Percentiles rank a stretch among this genome's conserved stretches.
phyloP scores from a whole-genome alignment of 2,888 invertebrate species.

The Microdon myrmicae region DNA sequence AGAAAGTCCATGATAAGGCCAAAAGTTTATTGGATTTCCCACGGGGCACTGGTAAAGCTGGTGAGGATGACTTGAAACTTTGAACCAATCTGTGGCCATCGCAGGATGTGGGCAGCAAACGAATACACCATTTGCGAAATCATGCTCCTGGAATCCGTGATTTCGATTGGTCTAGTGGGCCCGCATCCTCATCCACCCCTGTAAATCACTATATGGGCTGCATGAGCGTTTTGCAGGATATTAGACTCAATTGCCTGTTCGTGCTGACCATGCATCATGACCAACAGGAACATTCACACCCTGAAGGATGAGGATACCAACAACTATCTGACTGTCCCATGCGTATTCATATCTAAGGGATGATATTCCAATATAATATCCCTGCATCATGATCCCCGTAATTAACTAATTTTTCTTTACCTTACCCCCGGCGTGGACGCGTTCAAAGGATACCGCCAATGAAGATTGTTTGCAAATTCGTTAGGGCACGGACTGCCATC shows the following conservation, averaged over 20 bases:
- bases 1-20: constrained; percentile 40
- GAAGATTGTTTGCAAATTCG: constrained; percentile 20
- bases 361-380: no score
- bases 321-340: constrained; percentile 4
- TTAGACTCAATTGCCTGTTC: constrained; percentile 47
- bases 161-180: constrained; percentile 26
- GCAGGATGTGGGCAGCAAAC: constrained; percentile 17
- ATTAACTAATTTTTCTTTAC: constrained; percentile 44
- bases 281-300: constrained; percentile 14
- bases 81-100: constrained; percentile 22
- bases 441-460: constrained; percentile 37
- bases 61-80: constrained; percentile 32
- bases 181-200: no score
- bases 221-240: constrained; percentile 50
- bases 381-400: no score
- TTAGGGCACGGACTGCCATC: constrained; percentile 6
- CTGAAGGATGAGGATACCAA: constrained; percentile 21
- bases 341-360: no score
- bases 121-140: constrained; percentile 48
- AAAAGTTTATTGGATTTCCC: constrained; percentile 48
- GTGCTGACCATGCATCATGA: constrained; percentile 51
- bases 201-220: no score
- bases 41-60: constrained; percentile 14
- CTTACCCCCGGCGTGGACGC: constrained; percentile 22
- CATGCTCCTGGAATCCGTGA: constrained; percentile 48